Percentiles rank a stretch among this genome's conserved stretches.
These are phyloP conservation scores for Chromobotia macracanthus DNA, from an alignment of 2,797 vertebrate genomes.

Conservation along the genomic window DNA sequence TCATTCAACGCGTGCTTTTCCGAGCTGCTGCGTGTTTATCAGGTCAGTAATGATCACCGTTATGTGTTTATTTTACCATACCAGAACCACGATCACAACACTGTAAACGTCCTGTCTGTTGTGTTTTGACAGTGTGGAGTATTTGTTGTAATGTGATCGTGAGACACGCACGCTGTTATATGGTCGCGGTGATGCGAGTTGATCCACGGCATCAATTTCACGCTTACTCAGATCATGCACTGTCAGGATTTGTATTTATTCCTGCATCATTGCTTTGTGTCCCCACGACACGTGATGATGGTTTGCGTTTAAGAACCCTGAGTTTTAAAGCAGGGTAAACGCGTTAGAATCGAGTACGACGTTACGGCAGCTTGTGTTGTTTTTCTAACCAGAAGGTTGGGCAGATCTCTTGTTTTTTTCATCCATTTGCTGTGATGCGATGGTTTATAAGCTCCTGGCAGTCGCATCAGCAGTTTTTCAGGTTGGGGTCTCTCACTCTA, in stretches of 20 bases:
- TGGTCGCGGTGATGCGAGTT: neutral
- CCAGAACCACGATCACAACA: neutral
- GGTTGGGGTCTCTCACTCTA: no score
- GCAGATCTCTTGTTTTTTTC: neutral
- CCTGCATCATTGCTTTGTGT: slow-evolving; percentile 29
- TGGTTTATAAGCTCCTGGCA: neutral
- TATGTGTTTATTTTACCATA: neutral
- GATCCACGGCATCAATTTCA: slow-evolving; percentile 3
- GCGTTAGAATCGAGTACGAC: neutral
- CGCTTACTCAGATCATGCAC: slow-evolving; percentile 23
- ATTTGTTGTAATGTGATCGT: neutral
- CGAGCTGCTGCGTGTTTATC: slow-evolving; percentile 59
- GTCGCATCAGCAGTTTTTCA: neutral
- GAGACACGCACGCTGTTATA: neutral
- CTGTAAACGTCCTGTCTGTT: neutral
- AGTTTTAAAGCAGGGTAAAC: no score
- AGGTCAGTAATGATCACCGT: slow-evolving; percentile 63
- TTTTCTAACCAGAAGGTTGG: neutral
- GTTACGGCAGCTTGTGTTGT: neutral
- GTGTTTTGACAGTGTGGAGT: neutral
- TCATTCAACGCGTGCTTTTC: slow-evolving; percentile 71
- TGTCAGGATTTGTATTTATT: slow-evolving; percentile 45
- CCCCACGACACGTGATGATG: neutral
- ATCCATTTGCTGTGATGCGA: neutral
- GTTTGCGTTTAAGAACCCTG: neutral